Percentiles rank a stretch among this genome's conserved stretches.
Evolutionary conservation across 2,113 vertebrate species (phyloP).

Genomic region (Corythornis cristatus): DNA sequence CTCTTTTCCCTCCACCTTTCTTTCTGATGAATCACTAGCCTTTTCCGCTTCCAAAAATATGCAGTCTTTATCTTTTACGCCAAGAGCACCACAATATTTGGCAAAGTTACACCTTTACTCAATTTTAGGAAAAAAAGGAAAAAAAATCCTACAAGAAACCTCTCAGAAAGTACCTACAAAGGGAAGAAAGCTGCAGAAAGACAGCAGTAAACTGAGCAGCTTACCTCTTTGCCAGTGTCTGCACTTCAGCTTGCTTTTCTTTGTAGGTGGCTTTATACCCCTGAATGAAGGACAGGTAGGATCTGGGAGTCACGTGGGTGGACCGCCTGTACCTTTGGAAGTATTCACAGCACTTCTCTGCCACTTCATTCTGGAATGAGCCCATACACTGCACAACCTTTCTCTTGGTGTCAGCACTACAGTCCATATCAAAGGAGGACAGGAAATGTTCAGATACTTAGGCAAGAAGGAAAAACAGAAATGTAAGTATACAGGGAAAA

Average conservation of each 20-base stretch:
- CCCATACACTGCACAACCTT: constrained; percentile 96
- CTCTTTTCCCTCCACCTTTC: neutral
- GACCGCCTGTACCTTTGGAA: constrained; percentile 92
- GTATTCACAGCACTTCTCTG: constrained; percentile 93
- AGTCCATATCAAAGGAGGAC: constrained; percentile 87
- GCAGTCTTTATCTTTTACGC: neutral
- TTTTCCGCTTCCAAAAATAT: neutral
- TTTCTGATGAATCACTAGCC: neutral
- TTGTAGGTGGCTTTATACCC: constrained; percentile 90
- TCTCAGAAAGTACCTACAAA: neutral
- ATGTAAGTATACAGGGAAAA: neutral
- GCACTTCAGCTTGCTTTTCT: constrained; percentile 87
- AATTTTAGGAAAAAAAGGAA: neutral
- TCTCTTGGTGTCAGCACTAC: constrained; percentile 81
- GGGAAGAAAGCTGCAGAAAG: neutral
- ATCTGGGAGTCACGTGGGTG: constrained; percentile 93
- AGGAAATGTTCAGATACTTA: constrained; percentile 94
- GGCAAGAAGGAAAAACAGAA: neutral
- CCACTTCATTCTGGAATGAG: constrained; percentile 93
- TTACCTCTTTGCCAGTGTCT: constrained; percentile 88
- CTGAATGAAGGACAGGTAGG: constrained; percentile 95
- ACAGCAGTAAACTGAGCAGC: neutral
- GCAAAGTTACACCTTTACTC: neutral
- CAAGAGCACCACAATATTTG: neutral
- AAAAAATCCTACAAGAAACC: rapidly evolving